These are phyloP conservation scores for Salpingus planirostris DNA, from an alignment of 2,888 invertebrate genomes.

Conservation along the genomic window DNA sequence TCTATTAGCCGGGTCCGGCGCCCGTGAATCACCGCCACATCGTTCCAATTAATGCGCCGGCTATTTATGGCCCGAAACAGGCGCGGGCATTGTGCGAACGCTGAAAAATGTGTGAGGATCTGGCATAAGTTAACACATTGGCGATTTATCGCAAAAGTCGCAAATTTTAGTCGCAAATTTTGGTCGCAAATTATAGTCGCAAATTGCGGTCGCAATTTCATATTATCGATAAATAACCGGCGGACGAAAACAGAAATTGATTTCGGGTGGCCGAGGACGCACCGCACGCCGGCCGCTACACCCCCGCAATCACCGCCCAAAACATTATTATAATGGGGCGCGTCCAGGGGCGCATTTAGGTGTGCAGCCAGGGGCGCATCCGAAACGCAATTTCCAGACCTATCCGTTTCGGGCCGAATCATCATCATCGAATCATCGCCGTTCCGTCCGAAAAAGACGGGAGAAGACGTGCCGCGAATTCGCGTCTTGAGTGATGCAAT, in stretches of 20 bases:
- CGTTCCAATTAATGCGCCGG: no score
- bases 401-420: background rate
- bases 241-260: conserved; percentile 15
- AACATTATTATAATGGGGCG: conserved; percentile 36
- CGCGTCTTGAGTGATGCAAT: conserved; percentile 5
- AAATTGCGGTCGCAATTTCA: conserved; percentile 31
- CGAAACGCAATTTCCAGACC: background rate
- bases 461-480: conserved; percentile 25
- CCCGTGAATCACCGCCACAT: no score
- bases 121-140: conserved; percentile 10
- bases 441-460: no score
- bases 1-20: no score
- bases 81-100: background rate
- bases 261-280: conserved; percentile 10
- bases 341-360: no score
- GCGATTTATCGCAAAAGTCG: conserved; percentile 5
- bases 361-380: no score
- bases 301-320: conserved; percentile 25
- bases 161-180: background rate
- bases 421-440: conserved; percentile 4
- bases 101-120: conserved; percentile 4
- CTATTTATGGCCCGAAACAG: no score
- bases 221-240: conserved; percentile 37
- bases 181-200: conserved; percentile 22
- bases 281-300: conserved; percentile 7